These are phyloP conservation scores for Noctilio leporinus DNA, from an alignment of 2,113 vertebrate species.

Conservation along the genomic window DNA sequence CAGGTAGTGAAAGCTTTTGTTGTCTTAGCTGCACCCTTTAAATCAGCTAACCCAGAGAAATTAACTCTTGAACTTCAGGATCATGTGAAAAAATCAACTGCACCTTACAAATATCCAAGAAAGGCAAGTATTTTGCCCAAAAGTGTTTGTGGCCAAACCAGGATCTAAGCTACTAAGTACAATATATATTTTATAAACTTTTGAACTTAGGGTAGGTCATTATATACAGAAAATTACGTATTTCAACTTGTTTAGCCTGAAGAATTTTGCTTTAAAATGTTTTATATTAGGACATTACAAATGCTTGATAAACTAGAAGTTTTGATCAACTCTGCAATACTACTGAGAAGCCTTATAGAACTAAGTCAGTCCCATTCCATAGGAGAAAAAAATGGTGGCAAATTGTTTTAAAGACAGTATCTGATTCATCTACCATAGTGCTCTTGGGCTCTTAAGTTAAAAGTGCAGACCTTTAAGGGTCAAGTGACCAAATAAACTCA, in stretches of 20 bases:
- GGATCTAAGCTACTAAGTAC: background rate
- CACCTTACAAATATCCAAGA: conserved; percentile 90
- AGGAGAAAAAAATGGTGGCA: background rate
- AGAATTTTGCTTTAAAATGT: conserved; percentile 1
- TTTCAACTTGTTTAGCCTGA: background rate
- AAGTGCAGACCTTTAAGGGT: background rate
- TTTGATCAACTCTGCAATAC: background rate
- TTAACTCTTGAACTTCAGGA: conserved; percentile 82
- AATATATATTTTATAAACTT: background rate
- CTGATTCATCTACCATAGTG: background rate
- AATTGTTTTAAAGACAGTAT: background rate
- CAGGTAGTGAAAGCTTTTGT: conserved; percentile 90
- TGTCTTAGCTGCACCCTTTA: conserved; percentile 79
- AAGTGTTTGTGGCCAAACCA: background rate
- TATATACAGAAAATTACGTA: background rate
- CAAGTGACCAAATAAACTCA: background rate
- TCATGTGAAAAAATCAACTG: conserved; percentile 87
- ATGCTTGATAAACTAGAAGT: background rate
- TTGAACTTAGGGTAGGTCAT: background rate
- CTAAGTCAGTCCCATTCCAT: background rate
- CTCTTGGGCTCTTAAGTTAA: background rate
- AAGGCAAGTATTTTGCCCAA: conserved; percentile 78
- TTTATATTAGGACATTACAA: background rate
- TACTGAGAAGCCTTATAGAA: background rate
- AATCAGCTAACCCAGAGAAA: conserved; percentile 69